phyloP scores from a whole-genome alignment of 2,113 vertebrate species.

The Syrmaticus mikado region DNA sequence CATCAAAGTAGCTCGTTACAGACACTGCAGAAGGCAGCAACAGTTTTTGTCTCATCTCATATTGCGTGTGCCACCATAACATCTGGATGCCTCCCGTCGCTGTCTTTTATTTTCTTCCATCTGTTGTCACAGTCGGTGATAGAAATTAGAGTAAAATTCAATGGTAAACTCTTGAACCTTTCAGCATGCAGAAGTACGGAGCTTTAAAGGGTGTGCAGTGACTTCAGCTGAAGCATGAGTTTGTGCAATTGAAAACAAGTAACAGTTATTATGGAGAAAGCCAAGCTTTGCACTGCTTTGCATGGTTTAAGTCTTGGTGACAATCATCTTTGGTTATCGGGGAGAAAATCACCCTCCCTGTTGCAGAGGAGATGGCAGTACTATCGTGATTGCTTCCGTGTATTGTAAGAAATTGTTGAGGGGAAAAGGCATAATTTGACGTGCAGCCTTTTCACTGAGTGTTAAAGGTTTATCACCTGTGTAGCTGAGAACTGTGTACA shows the following conservation, averaged over 20 bases:
- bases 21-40: neutral
- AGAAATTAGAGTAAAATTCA: neutral
- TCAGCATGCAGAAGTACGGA: fast-evolving
- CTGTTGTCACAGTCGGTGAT: neutral
- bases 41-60: neutral
- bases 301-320: neutral
- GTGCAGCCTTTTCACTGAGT: neutral
- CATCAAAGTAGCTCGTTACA: neutral
- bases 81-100: fast-evolving
- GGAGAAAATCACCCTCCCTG: neutral
- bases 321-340: neutral
- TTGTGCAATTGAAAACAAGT: neutral
- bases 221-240: neutral
- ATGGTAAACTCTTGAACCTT: neutral
- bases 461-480: neutral
- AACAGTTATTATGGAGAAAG: neutral
- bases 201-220: neutral
- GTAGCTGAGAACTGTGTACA: neutral
- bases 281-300: neutral
- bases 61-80: neutral
- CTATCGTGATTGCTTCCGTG: neutral
- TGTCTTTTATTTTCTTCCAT: neutral
- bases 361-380: neutral
- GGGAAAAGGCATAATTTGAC: neutral
- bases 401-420: neutral